Evolutionary conservation across 2,888 invertebrate genomes (phyloP).

Genomic region (Chymomyza procnemis): DNA sequence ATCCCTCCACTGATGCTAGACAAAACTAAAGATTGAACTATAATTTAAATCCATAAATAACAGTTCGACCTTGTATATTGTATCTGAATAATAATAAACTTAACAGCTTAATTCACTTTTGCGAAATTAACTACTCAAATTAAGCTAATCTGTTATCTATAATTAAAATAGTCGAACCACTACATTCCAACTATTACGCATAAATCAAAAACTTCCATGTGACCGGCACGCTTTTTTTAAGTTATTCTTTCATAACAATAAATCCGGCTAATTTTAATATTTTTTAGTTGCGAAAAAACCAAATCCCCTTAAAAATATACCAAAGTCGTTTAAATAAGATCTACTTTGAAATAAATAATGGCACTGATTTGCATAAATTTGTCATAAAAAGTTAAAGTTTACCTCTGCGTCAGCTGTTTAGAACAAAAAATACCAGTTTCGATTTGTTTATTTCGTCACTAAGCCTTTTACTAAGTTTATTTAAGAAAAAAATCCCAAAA

Average conservation of each 20-base stretch:
- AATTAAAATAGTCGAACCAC: neutral
- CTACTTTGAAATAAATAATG: slow-evolving; percentile 7
- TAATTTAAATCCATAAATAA: no score
- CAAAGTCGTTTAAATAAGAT: neutral
- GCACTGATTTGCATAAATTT: slow-evolving; percentile 27
- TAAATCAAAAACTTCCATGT: neutral
- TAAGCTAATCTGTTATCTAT: neutral
- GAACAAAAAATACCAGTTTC: slow-evolving; percentile 30
- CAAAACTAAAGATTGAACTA: no score
- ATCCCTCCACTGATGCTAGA: no score
- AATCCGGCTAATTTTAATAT: neutral
- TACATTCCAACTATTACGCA: neutral
- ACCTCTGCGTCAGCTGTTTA: slow-evolving; percentile 11
- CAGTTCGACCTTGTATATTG: no score
- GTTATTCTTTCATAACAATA: neutral
- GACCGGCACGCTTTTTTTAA: neutral
- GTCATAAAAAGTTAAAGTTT: slow-evolving; percentile 17
- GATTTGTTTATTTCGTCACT: slow-evolving; percentile 28
- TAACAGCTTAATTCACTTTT: neutral
- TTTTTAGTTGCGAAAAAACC: neutral
- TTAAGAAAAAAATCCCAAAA: slow-evolving; percentile 11
- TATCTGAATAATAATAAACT: no score
- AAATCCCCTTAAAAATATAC: slow-evolving; percentile 21
- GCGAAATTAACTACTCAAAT: neutral
- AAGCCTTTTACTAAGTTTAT: slow-evolving; percentile 1